A percentile compares a stretch with the other conserved stretches of the same genome.
Conservation (phyloP, 2,888 invertebrate genomes). For the Crioceris asparagi region DNA sequence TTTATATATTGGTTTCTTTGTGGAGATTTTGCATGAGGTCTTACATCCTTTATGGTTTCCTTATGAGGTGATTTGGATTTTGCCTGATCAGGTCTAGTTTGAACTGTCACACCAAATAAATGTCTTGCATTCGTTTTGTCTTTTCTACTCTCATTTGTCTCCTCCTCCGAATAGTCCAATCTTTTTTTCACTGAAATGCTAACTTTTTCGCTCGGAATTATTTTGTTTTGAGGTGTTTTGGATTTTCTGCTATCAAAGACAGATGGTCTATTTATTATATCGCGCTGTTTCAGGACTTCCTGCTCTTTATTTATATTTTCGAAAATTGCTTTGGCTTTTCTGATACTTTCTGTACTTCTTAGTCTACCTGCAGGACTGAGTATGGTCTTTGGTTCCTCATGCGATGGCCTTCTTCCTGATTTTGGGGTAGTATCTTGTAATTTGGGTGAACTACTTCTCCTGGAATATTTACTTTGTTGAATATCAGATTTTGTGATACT, state of each 20-base stretch:
- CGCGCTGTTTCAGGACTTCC: slow-evolving; percentile 34
- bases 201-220: too few species aligned
- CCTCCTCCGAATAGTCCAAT: slow-evolving; percentile 11
- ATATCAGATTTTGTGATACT: slow-evolving; percentile 16
- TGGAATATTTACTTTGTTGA: slow-evolving; percentile 11
- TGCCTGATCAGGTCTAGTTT: slow-evolving; percentile 9
- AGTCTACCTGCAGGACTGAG: slow-evolving; percentile 32
- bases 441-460: slow-evolving; percentile 16
- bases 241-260: slow-evolving; percentile 35
- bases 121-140: too few species aligned
- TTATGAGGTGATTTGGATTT: slow-evolving; percentile 16
- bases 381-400: slow-evolving; percentile 27
- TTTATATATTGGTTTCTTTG: neutral
- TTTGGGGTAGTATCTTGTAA: slow-evolving; percentile 27
- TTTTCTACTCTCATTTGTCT: slow-evolving; percentile 12
- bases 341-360: slow-evolving; percentile 53
- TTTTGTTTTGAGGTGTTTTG: slow-evolving; percentile 7
- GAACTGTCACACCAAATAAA: too few species aligned
- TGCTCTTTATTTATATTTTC: slow-evolving; percentile 46
- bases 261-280: slow-evolving; percentile 43
- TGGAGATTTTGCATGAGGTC: slow-evolving; percentile 3
- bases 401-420: slow-evolving; percentile 33
- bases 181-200: slow-evolving; percentile 7
- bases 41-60: too few species aligned
- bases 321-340: slow-evolving; percentile 59